Evolutionary conservation across 2,888 invertebrate genomes (phyloP), one percentile per base, ranked within the genome.

Genomic region (Parascotia fuliginaria): DNA sequence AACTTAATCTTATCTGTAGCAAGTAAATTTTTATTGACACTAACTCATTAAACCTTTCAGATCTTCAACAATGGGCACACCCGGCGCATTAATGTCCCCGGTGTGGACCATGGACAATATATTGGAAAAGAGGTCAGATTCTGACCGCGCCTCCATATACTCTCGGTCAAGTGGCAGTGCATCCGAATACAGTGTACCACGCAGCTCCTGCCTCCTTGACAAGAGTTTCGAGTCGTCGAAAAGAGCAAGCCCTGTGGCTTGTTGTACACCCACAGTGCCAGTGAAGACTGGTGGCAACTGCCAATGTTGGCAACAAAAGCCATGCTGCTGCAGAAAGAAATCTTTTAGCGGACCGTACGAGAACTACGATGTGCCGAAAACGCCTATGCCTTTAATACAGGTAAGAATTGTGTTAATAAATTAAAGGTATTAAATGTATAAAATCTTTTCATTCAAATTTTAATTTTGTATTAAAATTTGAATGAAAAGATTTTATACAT

Each of bases 341-440:
- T 42, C 77, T 32, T 89, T 86, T 68, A 87, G 89, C 38, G 94
- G 94, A 32, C 94, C 95, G 1, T 96, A 95, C 74, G 95, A 96
- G 73, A 96, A 97, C 80, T 97, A 97, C 75, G 96, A 96, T 80
- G 93, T 96, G 69, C 96, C 96, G 65, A 95, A 95, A 87, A 93
- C 93, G 49, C 94, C 92, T n/a, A 89, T 89, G 93, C 83, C 88
- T 70, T 75, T 93, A 82, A 86, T 93, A 83, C 87, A 89, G 83
- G 89, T 91, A 63, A 66, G 44, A 13, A 32, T 5, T 19, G 5
- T 2, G 19, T 3, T 24, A 7, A 24, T 24, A 16, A 9, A n/a
- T n/a, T n/a, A 33, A n/a, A 9, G 4, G 5, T 16, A 11, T 12
- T 16, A 4, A 2, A 5, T 1, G 3, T 4, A n/a, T 1, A 5